Evolutionary conservation across 2,888 invertebrate species (phyloP).

Genomic region (Hydroisotoma schaefferi): DNA sequence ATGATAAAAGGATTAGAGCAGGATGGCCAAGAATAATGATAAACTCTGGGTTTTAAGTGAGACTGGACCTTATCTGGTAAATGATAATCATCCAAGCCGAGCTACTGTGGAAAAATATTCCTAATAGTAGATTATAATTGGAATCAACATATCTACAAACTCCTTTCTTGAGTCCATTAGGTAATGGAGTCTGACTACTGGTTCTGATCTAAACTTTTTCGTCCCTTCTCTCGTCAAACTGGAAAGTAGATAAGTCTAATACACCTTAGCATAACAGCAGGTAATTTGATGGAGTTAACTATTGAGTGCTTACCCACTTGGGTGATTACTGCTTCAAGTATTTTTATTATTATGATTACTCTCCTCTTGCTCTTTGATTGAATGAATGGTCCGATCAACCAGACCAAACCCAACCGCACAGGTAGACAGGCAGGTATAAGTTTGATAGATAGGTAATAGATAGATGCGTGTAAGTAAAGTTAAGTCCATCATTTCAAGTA

Average conservation of each 20-base stretch:
- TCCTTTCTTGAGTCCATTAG: constrained; percentile 32
- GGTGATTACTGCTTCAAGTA: background rate
- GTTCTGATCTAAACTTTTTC: constrained; percentile 22
- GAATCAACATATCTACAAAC: constrained; percentile 4
- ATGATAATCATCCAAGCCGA: background rate
- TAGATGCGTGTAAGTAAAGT: background rate
- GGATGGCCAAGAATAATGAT: too few relatives aligned
- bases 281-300: constrained; percentile 16
- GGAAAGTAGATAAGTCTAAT: too few relatives aligned
- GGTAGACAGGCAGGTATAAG: too few relatives aligned
- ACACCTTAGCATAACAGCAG: too few relatives aligned
- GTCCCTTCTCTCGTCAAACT: background rate
- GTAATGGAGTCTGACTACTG: constrained; percentile 48
- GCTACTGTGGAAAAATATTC: background rate
- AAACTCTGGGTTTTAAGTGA: too few relatives aligned
- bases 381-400: constrained; percentile 1
- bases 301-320: constrained; percentile 14
- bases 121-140: background rate
- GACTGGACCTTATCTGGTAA: constrained; percentile 4
- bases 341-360: constrained; percentile 7
- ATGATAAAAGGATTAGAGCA: too few relatives aligned
- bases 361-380: constrained; percentile 11
- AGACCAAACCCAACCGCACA: too few relatives aligned
- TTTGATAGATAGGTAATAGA: too few relatives aligned
- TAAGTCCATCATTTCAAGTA: constrained; percentile 7